These are phyloP conservation scores for Fundulus diaphanus DNA, from an alignment of 2,797 vertebrate species.

Conservation along the genomic window DNA sequence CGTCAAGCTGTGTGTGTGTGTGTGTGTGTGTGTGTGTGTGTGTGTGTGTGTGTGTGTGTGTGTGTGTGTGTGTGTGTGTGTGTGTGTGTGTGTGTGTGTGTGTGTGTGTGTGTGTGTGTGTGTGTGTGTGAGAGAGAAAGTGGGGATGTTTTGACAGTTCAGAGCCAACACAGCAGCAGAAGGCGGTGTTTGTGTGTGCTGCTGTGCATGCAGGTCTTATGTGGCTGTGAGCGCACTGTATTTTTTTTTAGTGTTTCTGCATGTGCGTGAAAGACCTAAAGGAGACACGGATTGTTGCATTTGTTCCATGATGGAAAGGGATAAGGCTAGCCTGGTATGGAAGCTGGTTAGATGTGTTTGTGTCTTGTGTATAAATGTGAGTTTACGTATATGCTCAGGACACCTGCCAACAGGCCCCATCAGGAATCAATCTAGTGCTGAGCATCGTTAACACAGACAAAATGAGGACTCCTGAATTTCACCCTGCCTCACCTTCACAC, in stretches of 20 bases:
- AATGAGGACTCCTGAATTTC: slow-evolving; percentile 21
- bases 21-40: slow-evolving; percentile 48
- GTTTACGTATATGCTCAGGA: slow-evolving; percentile 43
- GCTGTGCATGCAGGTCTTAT: slow-evolving; percentile 48
- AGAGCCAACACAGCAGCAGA: slow-evolving; percentile 78
- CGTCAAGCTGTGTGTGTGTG: slow-evolving; percentile 65
- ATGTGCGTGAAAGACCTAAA: slow-evolving; percentile 52
- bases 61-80: slow-evolving; percentile 48
- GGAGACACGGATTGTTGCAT: slow-evolving; percentile 60
- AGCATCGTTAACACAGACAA: slow-evolving; percentile 10
- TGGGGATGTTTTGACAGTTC: slow-evolving; percentile 80
- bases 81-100: slow-evolving; percentile 48
- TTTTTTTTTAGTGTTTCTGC: slow-evolving; percentile 35
- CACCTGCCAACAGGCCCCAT: slow-evolving; percentile 29
- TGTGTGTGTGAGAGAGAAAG: slow-evolving; percentile 33
- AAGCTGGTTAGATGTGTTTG: slow-evolving; percentile 33
- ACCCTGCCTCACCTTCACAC: slow-evolving; percentile 42
- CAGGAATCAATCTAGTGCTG: slow-evolving; percentile 40
- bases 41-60: slow-evolving; percentile 49
- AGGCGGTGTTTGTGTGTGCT: slow-evolving; percentile 57
- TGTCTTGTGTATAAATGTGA: slow-evolving; percentile 38
- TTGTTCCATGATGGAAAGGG: slow-evolving; percentile 62
- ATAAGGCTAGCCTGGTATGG: slow-evolving; percentile 39
- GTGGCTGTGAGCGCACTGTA: slow-evolving; percentile 50
- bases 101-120: slow-evolving; percentile 49